Percentiles rank a stretch among this genome's conserved stretches.
Conservation (phyloP, 2,888 invertebrate genomes). For the Ischnus inquisitorius region DNA sequence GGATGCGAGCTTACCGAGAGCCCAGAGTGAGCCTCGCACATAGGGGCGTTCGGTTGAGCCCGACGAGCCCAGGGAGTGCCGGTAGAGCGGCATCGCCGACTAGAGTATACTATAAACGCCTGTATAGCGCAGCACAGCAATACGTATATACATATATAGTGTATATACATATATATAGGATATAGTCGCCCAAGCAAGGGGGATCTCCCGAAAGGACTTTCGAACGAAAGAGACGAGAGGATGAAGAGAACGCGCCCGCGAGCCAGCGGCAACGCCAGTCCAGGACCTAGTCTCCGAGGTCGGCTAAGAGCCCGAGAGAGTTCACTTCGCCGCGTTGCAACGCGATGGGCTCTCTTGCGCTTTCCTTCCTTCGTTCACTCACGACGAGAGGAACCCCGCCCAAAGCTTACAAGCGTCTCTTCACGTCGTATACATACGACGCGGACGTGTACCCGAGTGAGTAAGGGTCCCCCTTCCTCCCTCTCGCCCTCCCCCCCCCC, state of each 20-base stretch:
- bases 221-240: slow-evolving; percentile 76
- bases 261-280: background rate
- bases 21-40: slow-evolving; percentile 21
- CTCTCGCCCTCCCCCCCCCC: too few relatives aligned
- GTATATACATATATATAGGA: too few relatives aligned
- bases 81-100: slow-evolving; percentile 64
- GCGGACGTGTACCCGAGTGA: background rate
- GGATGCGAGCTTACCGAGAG: slow-evolving; percentile 74
- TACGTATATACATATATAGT: background rate
- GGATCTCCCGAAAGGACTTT: slow-evolving; percentile 76
- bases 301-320: slow-evolving; percentile 39
- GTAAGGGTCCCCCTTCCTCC: too few relatives aligned
- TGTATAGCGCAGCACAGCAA: background rate
- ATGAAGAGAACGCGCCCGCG: too few relatives aligned
- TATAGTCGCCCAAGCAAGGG: slow-evolving; percentile 66
- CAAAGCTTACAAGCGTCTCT: slow-evolving; percentile 35
- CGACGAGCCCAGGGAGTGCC: slow-evolving; percentile 76
- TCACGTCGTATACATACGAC: background rate
- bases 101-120: slow-evolving; percentile 3
- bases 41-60: slow-evolving; percentile 63
- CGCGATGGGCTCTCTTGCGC: slow-evolving; percentile 32
- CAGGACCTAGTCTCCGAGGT: slow-evolving; percentile 33
- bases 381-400: slow-evolving; percentile 54
- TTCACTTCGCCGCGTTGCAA: slow-evolving; percentile 34
- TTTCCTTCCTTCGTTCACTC: slow-evolving; percentile 45